Evolutionary conservation across 1,140 invertebrate genomes (phyloP), one percentile per base, ranked within the genome.

Genomic region (Meloidogyne floridensis): DNA sequence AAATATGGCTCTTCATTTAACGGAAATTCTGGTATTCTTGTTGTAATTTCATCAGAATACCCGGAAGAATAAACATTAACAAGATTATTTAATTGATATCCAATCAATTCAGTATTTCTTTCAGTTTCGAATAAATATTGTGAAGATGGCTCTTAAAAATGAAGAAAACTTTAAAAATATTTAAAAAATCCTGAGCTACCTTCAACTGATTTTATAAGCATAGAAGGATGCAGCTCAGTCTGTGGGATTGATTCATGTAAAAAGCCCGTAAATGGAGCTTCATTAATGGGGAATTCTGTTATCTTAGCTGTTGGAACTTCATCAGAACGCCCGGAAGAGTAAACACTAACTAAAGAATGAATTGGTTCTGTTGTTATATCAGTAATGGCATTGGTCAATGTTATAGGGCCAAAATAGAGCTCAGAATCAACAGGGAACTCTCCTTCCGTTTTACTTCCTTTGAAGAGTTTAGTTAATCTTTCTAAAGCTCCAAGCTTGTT

Each of bases 21-120:
- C 32, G 20, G 70, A 71, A 2, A 71, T 71, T 71, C 47, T 7
- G 47, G 0, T 47, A 2, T 2, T 47, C 2, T 47, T 47, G 7
- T 47, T 47, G n/a, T n/a, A n/a, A n/a, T 13, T 56, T 77, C 56
- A 70, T 83, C 82, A 54, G 72, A 72, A 47, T 43, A 18, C 2
- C 82, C 82, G 47, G 82, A 84, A n/a, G 82, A 53, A 59, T 83
- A 84, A n/a, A 71, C 82, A 65, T 3, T 18, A n/a, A 82, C 81
- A 4, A 47, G 71, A 10, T 71, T 18, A 9, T 80, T 59, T 32
- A 82, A 18, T 6, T 59, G 65, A 18, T 11, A 10, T n/a, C 42
- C 15, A 13, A 3, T 8, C 3, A 82, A 51, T 80, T 82, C 81
- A 10, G 3, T 13, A 10, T 10, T n/a, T n/a, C 81, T 82, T 8